phyloP scores from a whole-genome alignment of 2,113 vertebrate genomes.

The Phyllopteryx taeniolatus region DNA sequence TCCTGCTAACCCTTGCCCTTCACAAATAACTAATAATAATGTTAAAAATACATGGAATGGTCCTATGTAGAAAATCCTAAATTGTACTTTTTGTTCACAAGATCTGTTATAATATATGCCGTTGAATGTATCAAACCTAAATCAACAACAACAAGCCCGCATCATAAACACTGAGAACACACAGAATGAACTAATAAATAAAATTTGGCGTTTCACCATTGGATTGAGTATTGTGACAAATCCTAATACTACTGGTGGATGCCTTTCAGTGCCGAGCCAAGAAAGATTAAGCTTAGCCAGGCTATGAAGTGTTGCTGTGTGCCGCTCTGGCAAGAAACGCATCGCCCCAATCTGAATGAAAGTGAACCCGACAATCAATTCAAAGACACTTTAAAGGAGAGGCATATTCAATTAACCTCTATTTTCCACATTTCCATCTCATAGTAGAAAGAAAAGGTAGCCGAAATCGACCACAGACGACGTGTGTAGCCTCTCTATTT shows the following conservation, averaged over 20 bases:
- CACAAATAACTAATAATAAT: no score
- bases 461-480: constrained; percentile 17
- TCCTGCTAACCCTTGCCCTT: no score
- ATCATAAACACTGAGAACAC: no score
- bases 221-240: constrained; percentile 12
- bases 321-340: constrained; percentile 31
- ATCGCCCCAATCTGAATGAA: constrained; percentile 20
- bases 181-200: constrained; percentile 4
- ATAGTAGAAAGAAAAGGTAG: constrained; percentile 10
- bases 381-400: constrained; percentile 40
- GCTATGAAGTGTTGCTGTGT: constrained; percentile 20
- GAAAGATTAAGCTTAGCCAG: constrained; percentile 36
- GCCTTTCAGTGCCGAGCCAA: constrained; percentile 31
- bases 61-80: no score
- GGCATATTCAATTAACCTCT: constrained; percentile 39
- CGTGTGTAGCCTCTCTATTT: constrained; percentile 8
- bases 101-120: no score
- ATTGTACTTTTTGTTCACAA: no score
- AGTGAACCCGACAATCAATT: constrained; percentile 44
- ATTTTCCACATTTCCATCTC: constrained; percentile 16
- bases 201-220: constrained; percentile 21
- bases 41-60: no score
- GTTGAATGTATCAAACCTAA: no score
- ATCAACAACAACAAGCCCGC: no score
- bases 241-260: constrained; percentile 5